A percentile compares a stretch with the other conserved stretches of the same genome.
These are phyloP conservation scores for Strigamia crassipes DNA, from an alignment of 2,888 invertebrate genomes.

Conservation along the genomic window DNA sequence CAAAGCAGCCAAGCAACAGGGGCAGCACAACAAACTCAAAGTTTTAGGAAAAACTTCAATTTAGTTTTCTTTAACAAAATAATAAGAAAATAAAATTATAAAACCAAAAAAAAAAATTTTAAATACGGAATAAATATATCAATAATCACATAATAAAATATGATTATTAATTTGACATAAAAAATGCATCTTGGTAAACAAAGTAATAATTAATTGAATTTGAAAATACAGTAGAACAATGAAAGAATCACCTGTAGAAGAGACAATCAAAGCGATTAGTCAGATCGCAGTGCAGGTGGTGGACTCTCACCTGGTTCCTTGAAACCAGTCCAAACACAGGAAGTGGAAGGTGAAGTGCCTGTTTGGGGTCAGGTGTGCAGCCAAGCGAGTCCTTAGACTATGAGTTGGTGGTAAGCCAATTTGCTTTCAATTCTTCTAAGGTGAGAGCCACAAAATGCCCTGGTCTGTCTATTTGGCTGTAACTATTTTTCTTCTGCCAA, in stretches of 20 bases:
- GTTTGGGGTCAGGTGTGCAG: conserved; percentile 33
- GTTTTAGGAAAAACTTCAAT: too few relatives aligned
- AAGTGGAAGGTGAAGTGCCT: conserved; percentile 34
- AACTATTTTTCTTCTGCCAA: not conserved
- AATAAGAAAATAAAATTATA: too few relatives aligned
- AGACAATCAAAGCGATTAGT: conserved; percentile 29
- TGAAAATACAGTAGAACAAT: not conserved
- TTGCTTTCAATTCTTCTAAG: conserved; percentile 32
- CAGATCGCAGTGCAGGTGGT: conserved; percentile 2
- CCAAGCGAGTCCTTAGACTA: conserved; percentile 30
- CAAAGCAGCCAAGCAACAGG: too few relatives aligned
- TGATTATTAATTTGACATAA: too few relatives aligned
- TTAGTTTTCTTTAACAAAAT: too few relatives aligned
- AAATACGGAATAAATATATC: too few relatives aligned
- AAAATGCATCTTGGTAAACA: not conserved
- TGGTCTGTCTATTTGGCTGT: conserved; percentile 1
- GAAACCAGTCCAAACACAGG: conserved; percentile 30
- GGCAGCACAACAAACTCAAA: too few relatives aligned
- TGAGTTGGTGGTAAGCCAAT: conserved; percentile 27
- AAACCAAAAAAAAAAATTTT: too few relatives aligned
- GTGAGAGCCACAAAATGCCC: conserved; percentile 19
- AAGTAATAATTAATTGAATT: not conserved
- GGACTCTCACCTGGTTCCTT: conserved; percentile 33
- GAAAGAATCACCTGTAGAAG: not conserved
- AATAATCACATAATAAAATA: too few relatives aligned